A percentile compares a stretch with the other conserved stretches of the same genome.
These are phyloP conservation scores for Melanotaenia trifasciata DNA, from an alignment of 2,797 vertebrate genomes.

Conservation along the genomic window DNA sequence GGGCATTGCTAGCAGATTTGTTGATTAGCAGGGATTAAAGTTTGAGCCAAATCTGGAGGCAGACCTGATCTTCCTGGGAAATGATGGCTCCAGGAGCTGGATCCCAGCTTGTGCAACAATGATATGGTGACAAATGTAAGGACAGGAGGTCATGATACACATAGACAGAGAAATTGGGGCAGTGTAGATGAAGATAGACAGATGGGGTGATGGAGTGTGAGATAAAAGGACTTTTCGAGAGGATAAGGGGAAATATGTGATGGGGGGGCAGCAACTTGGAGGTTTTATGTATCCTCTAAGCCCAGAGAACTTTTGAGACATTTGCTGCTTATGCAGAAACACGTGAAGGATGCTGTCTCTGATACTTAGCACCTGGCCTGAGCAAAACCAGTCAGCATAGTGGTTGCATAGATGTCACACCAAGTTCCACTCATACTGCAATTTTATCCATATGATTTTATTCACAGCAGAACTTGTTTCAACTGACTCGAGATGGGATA, in stretches of 20 bases:
- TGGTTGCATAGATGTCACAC: not conserved
- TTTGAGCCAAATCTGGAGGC: constrained; percentile 60
- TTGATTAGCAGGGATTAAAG: constrained; percentile 77
- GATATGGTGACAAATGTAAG: constrained; percentile 68
- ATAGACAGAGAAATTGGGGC: not conserved
- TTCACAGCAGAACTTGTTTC: constrained; percentile 7
- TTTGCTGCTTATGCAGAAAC: constrained; percentile 75
- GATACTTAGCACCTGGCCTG: constrained; percentile 51
- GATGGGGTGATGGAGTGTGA: constrained; percentile 14
- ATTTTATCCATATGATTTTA: constrained; percentile 40
- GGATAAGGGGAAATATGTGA: constrained; percentile 28
- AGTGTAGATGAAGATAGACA: constrained; percentile 9
- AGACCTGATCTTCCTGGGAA: constrained; percentile 54
- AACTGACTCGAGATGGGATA: constrained; percentile 2
- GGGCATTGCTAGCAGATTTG: constrained; percentile 70
- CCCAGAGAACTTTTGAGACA: constrained; percentile 67
- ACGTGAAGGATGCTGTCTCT: constrained; percentile 57
- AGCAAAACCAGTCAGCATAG: constrained; percentile 27
- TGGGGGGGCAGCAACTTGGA: constrained; percentile 25
- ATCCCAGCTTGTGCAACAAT: constrained; percentile 46
- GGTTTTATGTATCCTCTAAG: constrained; percentile 72
- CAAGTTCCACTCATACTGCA: constrained; percentile 10
- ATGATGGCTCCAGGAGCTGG: constrained; percentile 44
- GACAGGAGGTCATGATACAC: constrained; percentile 28
- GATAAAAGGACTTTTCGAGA: constrained; percentile 29